Evolutionary conservation across 2,888 invertebrate genomes (phyloP), one percentile per base, ranked within the genome.

Genomic region (Idaea biselata): DNA sequence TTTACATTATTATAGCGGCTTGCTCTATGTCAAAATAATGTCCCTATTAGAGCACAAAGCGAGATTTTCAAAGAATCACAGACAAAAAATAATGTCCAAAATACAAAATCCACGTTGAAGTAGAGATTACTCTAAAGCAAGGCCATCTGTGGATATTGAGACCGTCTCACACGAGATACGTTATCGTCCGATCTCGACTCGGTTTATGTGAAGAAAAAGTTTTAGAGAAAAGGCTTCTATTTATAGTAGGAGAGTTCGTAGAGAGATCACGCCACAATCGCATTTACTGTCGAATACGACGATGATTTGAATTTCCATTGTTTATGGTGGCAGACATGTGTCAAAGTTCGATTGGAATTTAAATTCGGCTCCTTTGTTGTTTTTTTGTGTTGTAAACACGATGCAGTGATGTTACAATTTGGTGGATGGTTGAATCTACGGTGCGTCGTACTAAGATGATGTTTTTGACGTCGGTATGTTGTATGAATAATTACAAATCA

Each of bases 291-390:
- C 86, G 83, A 86, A 87, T 83, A 78, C 82, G 80, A 88, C 84
- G 88, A 92, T 91, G 92, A 92, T 92, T 92, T 88, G 92, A 89
- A 88, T 91, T 90, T 89, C 88, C 87, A 91, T 92, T 92, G 92
- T 92, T 91, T 92, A 90, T 92, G 91, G 92, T 91, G 92, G 92
- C 92, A 92, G 92, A 91, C 92, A 91, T 92, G 91, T 91, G 92
- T 92, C 92, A 91, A 91, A 91, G 91, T 91, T 92, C 92, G 91
- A 91, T 89, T 88, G 89, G 92, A 91, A 92, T 91, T 91, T 88
- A 88, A 90, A 91, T 91, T 92, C 92, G 92, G 92, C 90, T 88
- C 82, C 89, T 91, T 92, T 92, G 92, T 80, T 79, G 81, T 80
- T 86, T 86, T 91, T 91, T 89, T 89, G 88, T 89, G 88, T 90